Base-by-base conservation (phyloP, 2,797 vertebrate species). In the Pyrrhura leucotis region DNA sequence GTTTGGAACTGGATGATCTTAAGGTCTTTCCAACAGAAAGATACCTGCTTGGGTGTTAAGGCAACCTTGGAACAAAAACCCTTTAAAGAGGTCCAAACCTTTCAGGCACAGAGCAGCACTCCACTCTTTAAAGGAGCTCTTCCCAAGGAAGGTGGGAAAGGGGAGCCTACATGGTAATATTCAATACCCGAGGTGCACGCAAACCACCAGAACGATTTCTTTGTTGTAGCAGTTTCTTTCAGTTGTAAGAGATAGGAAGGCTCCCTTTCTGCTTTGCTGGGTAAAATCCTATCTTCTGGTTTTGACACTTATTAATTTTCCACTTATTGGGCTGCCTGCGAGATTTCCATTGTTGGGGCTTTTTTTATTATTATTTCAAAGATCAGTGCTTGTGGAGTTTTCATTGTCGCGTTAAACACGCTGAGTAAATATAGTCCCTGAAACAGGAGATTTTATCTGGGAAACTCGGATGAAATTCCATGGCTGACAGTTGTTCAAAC, bases 371-470 rank as follows among this genome's bases (percentile, higher is more conserved):
- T 71, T 86, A 76, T 73, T 86, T 91, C 56, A 86, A 91, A 93
- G 79, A 48, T 63, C 21, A 13, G 6, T 4, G 23, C 0, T 0
- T 16, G 35, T 33, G 28, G 71, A 81, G 47, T 79, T 95, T 95
- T 91, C 79, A 59, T 53, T 92, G 88, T 93, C 31, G 69, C n/a
- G 21, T 86, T 94, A 81, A 91, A 81, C 63, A 89, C 31, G 5
- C 28, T 4, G 62, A 62, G 54, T 77, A 95, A 95, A 97, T 76
- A 79, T 3, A 92, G 58, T 35, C 59, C 66, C 51, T 53, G 71
- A 81, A 90, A 69, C 45, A 63, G 79, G 51, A 97, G 95, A 93
- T 96, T 83, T 67, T 92, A 82, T 90, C 94, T 73, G 73, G 66
- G 79, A 63, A 91, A 73, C 62, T 69, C 50, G 19, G 79, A 73